Conservation (phyloP, 2,113 vertebrate species). For the Cavia aperea region DNA sequence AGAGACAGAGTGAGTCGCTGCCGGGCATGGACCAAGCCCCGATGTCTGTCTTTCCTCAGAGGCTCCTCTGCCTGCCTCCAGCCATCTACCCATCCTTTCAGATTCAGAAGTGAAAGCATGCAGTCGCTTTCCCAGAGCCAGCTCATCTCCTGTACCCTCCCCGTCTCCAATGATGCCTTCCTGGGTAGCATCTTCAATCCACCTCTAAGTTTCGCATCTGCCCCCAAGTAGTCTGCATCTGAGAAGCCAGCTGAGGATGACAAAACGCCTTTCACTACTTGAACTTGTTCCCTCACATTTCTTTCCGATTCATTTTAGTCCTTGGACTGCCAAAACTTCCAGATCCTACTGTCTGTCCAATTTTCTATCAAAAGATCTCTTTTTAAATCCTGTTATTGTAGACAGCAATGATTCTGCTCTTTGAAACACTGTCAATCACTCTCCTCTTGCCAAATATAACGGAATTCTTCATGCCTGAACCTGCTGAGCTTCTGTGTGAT, state of each 20-base stretch:
- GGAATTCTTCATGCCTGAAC: background rate
- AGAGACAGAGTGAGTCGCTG: background rate
- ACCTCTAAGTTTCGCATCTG: background rate
- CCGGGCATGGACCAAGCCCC: background rate
- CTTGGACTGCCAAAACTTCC: background rate
- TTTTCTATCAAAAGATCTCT: constrained; percentile 29
- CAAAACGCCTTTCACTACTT: background rate
- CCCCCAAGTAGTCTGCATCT: background rate
- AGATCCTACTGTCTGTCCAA: background rate
- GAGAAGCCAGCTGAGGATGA: background rate
- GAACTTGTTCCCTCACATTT: background rate
- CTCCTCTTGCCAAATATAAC: background rate
- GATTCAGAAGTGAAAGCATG: background rate
- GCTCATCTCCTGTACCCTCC: background rate
- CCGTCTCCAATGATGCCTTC: no score
- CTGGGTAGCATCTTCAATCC: background rate
- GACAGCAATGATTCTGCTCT: background rate
- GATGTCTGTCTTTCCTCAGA: background rate
- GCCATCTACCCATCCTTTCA: background rate
- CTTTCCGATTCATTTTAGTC: background rate
- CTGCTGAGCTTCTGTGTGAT: background rate
- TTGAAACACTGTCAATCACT: background rate
- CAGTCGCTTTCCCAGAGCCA: background rate
- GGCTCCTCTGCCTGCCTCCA: background rate
- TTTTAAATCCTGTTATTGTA: constrained; percentile 33